Evolutionary conservation across 2,797 vertebrate genomes (phyloP).

Genomic region (Notolabrus celidotus): DNA sequence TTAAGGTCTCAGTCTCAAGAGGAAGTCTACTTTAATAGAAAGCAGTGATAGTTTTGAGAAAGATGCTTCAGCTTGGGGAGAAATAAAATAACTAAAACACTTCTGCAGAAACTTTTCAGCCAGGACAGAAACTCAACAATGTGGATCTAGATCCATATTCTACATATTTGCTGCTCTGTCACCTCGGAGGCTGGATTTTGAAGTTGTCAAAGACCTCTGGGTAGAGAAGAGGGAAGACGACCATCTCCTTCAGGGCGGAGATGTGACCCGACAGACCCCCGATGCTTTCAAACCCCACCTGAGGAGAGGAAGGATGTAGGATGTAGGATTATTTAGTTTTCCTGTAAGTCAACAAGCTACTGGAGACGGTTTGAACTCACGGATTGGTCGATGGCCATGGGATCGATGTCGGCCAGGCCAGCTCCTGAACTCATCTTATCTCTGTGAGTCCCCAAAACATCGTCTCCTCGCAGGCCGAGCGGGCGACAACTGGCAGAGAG

Average conservation of each 20-base stretch:
- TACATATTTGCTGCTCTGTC: neutral
- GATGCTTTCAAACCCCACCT: slow-evolving; percentile 90
- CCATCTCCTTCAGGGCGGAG: slow-evolving; percentile 92
- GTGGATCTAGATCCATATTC: no score
- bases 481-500: slow-evolving; percentile 84
- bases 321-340: neutral
- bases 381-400: slow-evolving; percentile 89
- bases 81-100: no score
- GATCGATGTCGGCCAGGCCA: slow-evolving; percentile 90
- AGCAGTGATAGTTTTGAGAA: no score
- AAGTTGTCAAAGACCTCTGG: slow-evolving; percentile 94
- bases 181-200: slow-evolving; percentile 95
- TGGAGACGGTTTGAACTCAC: slow-evolving; percentile 70
- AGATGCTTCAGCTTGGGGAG: no score
- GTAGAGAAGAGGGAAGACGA: slow-evolving; percentile 93
- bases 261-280: slow-evolving; percentile 91
- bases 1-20: no score
- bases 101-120: no score
- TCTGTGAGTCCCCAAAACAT: slow-evolving; percentile 85
- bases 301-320: neutral
- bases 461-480: slow-evolving; percentile 83
- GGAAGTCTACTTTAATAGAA: no score
- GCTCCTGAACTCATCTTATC: slow-evolving; percentile 88
- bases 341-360: neutral
- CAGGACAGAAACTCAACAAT: no score